Evolutionary conservation across 2,113 vertebrate genomes (phyloP).

Genomic region (Alaudala cheleensis): DNA sequence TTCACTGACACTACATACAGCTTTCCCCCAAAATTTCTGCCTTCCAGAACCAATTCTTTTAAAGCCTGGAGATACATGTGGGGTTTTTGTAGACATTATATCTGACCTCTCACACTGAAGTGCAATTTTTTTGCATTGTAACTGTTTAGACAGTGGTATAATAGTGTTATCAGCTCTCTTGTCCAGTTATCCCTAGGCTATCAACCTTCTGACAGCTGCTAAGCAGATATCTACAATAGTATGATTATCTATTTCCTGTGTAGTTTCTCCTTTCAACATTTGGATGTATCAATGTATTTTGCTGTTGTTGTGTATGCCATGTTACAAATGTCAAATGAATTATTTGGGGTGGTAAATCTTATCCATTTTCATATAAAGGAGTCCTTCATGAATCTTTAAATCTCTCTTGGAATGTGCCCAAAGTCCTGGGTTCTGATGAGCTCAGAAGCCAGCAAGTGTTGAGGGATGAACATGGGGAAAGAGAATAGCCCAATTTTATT

Average conservation of each 20-base stretch:
- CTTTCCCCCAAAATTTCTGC: not conserved
- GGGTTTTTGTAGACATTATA: not conserved
- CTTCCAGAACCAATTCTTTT: not conserved
- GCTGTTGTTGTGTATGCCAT: not conserved
- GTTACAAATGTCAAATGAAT: not conserved
- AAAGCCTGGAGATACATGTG: not conserved
- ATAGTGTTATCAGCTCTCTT: not conserved
- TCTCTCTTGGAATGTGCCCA: not conserved
- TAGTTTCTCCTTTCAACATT: not conserved
- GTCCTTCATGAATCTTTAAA: not conserved
- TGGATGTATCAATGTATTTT: not conserved
- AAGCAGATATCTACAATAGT: not conserved
- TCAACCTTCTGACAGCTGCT: not conserved
- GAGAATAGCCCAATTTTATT: not conserved
- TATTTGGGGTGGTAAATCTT: rapidly evolving
- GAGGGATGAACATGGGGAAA: not conserved
- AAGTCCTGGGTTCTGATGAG: not conserved
- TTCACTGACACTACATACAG: not conserved
- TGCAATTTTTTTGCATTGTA: not conserved
- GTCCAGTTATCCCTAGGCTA: not conserved
- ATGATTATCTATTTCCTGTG: not conserved
- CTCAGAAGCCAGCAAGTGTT: not conserved
- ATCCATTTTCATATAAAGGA: not conserved
- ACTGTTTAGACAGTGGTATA: not conserved
- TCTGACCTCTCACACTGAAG: not conserved